These are phyloP conservation scores for Philotrypesis tridentata DNA, from an alignment of 1,140 invertebrate genomes.

Conservation along the genomic window DNA sequence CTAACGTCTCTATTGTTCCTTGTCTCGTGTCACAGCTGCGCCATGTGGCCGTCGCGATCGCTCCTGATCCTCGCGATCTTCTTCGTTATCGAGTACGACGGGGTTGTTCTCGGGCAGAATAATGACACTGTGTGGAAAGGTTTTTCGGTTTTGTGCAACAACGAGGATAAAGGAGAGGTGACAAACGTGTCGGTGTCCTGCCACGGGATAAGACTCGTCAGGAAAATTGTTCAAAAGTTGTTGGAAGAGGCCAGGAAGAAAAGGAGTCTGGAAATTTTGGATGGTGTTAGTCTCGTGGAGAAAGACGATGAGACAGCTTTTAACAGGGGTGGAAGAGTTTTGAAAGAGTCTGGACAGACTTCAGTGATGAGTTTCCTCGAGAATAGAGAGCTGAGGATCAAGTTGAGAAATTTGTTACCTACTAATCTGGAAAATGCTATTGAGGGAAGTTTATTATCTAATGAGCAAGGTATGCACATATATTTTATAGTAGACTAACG, in stretches of 20 bases:
- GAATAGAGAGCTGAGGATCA: constrained; percentile 81
- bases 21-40: constrained; percentile 43
- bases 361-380: constrained; percentile 79
- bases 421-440: constrained; percentile 62
- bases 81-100: background rate
- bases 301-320: constrained; percentile 44
- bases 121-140: constrained; percentile 57
- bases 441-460: constrained; percentile 58
- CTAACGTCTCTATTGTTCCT: constrained; percentile 15
- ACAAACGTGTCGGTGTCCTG: constrained; percentile 71
- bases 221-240: constrained; percentile 71
- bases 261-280: constrained; percentile 74
- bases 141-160: constrained; percentile 59
- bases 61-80: constrained; percentile 15
- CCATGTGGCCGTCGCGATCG: constrained; percentile 43
- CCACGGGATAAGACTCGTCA: constrained; percentile 71
- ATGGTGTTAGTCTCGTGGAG: constrained; percentile 78
- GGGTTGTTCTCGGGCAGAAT: constrained; percentile 14
- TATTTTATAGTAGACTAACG: background rate
- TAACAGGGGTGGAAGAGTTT: constrained; percentile 68
- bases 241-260: constrained; percentile 64
- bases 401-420: constrained; percentile 77
- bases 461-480: constrained; percentile 53
- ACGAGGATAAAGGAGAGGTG: constrained; percentile 53
- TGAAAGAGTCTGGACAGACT: constrained; percentile 74